These are phyloP conservation scores for Cololabis saira DNA, from an alignment of 2,113 vertebrate species.

Conservation along the genomic window DNA sequence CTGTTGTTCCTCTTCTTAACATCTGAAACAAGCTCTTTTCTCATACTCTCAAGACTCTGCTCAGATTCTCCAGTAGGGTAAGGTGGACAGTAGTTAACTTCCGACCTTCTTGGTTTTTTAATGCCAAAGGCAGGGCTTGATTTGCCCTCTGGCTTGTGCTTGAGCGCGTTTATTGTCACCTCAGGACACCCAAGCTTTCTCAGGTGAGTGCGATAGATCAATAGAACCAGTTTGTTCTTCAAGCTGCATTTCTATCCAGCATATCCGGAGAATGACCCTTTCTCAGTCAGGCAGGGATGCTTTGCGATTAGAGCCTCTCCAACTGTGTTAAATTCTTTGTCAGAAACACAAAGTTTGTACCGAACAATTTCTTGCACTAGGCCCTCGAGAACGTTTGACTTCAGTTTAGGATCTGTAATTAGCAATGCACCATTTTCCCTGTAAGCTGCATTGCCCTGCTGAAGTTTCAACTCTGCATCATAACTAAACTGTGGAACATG, in stretches of 20 bases:
- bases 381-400: background rate
- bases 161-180: conserved; percentile 35
- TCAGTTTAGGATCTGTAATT: conserved; percentile 8
- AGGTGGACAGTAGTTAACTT: conserved; percentile 41
- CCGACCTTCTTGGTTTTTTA: conserved; percentile 21
- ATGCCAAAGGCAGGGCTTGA: background rate
- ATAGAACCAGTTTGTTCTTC: conserved; percentile 41
- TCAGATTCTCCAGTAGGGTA: conserved; percentile 39
- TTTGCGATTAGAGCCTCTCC: conserved; percentile 41
- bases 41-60: conserved; percentile 6
- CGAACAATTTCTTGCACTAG: conserved; percentile 3
- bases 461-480: conserved; percentile 3
- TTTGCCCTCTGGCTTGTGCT: conserved; percentile 34
- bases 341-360: no score
- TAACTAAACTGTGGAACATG: background rate
- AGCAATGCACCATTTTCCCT: background rate
- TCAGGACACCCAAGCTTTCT: conserved; percentile 41
- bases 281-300: conserved; percentile 33
- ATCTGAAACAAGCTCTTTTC: background rate
- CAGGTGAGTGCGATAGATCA: conserved; percentile 41
- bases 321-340: conserved; percentile 17
- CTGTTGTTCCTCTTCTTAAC: background rate
- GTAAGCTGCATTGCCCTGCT: background rate
- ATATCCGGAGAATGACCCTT: conserved; percentile 35
- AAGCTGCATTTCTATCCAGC: conserved; percentile 42